A percentile compares a stretch with the other conserved stretches of the same genome.
phyloP scores from a whole-genome alignment of 2,113 vertebrate species.

The Xiphorhynchus elegans region DNA sequence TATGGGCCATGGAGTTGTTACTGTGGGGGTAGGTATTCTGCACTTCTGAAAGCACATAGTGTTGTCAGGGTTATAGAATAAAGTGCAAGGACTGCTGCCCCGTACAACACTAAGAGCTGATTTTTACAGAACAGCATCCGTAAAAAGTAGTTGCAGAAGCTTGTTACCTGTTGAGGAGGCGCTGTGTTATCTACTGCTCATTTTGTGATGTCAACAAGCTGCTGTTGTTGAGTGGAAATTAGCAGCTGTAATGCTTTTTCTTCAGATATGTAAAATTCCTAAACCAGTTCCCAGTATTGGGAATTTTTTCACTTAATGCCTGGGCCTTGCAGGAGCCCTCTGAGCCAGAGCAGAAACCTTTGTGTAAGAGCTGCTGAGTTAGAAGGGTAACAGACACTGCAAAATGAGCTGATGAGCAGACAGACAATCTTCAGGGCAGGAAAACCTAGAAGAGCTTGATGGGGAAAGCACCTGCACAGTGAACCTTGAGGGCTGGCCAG shows the following conservation, averaged over 20 bases:
- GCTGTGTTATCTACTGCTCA: fast-evolving
- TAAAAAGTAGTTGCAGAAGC: background rate
- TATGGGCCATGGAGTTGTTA: fast-evolving
- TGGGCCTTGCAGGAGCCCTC: background rate
- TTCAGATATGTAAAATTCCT: background rate
- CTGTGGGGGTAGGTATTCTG: fast-evolving
- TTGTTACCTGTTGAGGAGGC: fast-evolving
- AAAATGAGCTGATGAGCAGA: background rate
- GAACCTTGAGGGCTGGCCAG: background rate
- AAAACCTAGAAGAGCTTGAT: background rate
- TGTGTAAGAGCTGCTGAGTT: background rate
- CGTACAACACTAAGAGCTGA: fast-evolving
- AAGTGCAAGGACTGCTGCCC: fast-evolving
- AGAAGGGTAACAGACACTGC: background rate
- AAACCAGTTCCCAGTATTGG: background rate
- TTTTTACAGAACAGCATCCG: background rate
- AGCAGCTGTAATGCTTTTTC: background rate
- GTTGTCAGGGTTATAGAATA: background rate
- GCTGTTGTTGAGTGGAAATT: background rate
- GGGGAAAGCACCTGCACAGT: background rate
- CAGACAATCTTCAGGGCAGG: background rate
- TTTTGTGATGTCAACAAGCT: background rate
- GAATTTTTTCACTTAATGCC: fast-evolving
- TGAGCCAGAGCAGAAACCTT: background rate
- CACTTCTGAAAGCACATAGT: fast-evolving